Evolutionary conservation across 2,888 invertebrate genomes (phyloP).

Genomic region (Rhagophthalmus giganteus): DNA sequence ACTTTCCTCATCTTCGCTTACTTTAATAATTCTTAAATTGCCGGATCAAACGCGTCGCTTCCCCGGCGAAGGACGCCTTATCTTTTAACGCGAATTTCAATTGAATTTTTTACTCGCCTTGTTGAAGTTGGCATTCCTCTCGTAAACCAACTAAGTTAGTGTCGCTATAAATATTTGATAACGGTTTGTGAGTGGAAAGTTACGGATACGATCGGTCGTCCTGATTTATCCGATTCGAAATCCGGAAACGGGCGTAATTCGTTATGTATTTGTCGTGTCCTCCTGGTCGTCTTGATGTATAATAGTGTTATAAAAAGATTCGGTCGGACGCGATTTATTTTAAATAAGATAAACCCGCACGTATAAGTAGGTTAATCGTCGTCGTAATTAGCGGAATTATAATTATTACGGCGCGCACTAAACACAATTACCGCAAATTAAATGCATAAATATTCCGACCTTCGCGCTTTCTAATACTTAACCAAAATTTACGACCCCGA

Average conservation of each 20-base stretch:
- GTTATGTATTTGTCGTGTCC: conserved; percentile 13
- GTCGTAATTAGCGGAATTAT: too few species aligned
- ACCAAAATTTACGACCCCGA: neutral
- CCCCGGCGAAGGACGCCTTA: too few species aligned
- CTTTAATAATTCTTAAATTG: conserved; percentile 1
- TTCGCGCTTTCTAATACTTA: neutral
- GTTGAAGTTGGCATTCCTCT: conserved; percentile 18
- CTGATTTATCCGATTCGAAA: conserved; percentile 25
- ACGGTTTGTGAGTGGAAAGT: conserved; percentile 30
- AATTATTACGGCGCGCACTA: neutral
- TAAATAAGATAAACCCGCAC: too few species aligned
- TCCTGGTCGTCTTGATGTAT: neutral
- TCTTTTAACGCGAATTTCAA: conserved; percentile 3
- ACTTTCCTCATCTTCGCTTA: conserved; percentile 2
- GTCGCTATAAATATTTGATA: conserved; percentile 32
- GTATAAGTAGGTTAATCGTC: too few species aligned
- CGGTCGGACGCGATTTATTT: too few species aligned
- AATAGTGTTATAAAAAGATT: too few species aligned
- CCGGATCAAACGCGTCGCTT: neutral
- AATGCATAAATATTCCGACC: neutral
- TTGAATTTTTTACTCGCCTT: conserved; percentile 14
- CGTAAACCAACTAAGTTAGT: conserved; percentile 24
- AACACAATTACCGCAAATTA: neutral
- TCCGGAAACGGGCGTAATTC: conserved; percentile 23
- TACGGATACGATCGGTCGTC: conserved; percentile 16